Conservation (phyloP, 2,113 vertebrate genomes). For the Prolemur simus region DNA sequence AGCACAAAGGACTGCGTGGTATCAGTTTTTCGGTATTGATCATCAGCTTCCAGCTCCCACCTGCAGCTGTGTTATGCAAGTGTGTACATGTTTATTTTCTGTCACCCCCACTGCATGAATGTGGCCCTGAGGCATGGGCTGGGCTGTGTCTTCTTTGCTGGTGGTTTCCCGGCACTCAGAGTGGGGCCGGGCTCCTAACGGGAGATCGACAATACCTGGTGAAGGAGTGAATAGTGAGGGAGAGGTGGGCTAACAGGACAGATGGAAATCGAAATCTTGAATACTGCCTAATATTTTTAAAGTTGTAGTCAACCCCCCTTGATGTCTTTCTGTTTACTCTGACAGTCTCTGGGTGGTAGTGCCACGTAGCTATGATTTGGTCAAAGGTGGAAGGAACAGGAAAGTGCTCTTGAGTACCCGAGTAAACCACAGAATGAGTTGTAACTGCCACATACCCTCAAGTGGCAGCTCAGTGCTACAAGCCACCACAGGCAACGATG, state of each 20-base stretch:
- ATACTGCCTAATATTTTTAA: background rate
- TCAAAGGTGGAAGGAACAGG: background rate
- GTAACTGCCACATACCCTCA: too few species aligned
- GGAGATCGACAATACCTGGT: background rate
- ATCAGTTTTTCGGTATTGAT: background rate
- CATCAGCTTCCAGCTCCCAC: background rate
- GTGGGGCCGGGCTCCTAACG: background rate
- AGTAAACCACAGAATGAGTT: background rate
- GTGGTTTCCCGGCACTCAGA: background rate
- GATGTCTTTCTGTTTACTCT: background rate
- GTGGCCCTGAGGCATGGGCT: too few species aligned
- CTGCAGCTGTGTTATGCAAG: background rate
- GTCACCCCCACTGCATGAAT: background rate
- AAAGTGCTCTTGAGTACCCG: background rate
- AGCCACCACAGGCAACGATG: background rate
- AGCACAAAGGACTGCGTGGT: too few species aligned
- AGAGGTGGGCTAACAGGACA: background rate
- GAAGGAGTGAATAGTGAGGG: background rate
- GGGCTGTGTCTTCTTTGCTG: background rate
- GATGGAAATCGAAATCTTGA: background rate
- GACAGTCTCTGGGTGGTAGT: background rate
- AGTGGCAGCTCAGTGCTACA: background rate
- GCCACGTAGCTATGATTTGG: background rate
- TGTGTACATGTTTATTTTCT: rapidly evolving
- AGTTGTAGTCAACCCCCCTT: background rate